These are phyloP conservation scores for Trachelus tabidus DNA, from an alignment of 2,888 invertebrate species.

Conservation along the genomic window DNA sequence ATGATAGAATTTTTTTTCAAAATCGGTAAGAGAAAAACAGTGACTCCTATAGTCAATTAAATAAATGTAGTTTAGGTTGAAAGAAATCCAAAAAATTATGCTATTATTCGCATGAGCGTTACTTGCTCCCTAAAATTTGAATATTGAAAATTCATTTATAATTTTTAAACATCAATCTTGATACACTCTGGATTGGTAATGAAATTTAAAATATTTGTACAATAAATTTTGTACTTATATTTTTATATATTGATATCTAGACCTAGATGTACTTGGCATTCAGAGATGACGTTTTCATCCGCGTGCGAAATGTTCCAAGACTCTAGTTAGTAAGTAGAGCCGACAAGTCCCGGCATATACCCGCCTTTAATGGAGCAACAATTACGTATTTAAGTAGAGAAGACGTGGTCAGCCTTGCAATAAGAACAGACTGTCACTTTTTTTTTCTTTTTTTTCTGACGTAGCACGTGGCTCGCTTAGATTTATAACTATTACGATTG, in stretches of 20 bases:
- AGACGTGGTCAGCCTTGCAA: constrained; percentile 7
- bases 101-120: background rate
- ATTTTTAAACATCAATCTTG: background rate
- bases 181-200: background rate
- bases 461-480: background rate
- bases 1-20: background rate
- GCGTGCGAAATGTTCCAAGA: background rate
- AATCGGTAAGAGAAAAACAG: background rate
- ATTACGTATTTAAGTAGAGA: constrained; percentile 18
- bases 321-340: background rate
- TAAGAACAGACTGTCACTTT: background rate
- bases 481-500: background rate
- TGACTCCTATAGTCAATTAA: background rate
- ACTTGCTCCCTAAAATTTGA: background rate
- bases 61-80: background rate
- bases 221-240: background rate
- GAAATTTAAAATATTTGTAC: background rate
- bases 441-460: background rate
- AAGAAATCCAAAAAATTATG: background rate
- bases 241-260: background rate
- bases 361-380: constrained; percentile 14
- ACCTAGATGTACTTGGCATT: background rate
- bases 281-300: background rate
- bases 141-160: background rate
- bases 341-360: background rate